These are phyloP conservation scores for Rotaria macrura DNA, from an alignment of 2,888 invertebrate species.

Conservation along the genomic window DNA sequence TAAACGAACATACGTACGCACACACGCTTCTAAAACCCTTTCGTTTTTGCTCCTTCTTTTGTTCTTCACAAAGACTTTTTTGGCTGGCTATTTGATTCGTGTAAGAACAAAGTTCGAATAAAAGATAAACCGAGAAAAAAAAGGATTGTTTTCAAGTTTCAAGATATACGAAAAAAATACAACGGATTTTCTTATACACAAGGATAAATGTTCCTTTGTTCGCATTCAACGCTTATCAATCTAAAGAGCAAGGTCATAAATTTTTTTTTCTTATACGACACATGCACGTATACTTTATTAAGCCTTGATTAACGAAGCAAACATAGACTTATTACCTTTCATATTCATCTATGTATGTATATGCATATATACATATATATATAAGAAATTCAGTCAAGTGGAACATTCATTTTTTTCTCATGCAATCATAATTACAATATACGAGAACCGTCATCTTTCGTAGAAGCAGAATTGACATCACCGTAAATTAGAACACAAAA, in stretches of 20 bases:
- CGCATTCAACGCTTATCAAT: not conserved
- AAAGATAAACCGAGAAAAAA: not conserved
- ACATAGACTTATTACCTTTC: not conserved
- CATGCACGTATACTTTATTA: not conserved
- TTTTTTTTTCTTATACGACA: not conserved
- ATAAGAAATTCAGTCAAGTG: not conserved
- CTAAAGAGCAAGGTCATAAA: not conserved
- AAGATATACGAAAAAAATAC: not conserved
- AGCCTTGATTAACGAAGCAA: not conserved
- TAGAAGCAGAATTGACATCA: not conserved
- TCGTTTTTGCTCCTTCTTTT: not conserved
- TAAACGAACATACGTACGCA: not conserved
- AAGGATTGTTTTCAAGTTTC: not conserved
- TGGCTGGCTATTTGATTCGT: not conserved
- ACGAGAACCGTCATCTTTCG: not conserved
- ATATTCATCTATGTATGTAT: no score
- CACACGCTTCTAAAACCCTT: not conserved
- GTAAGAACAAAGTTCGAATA: constrained; percentile 23
- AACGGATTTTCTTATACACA: not conserved
- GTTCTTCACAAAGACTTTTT: not conserved
- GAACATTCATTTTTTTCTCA: not conserved
- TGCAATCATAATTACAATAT: not conserved
- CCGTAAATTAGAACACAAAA: not conserved
- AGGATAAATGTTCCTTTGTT: not conserved
- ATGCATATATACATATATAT: not conserved